Base-by-base conservation (phyloP, 2,888 invertebrate species). In the Sphinx pinastri region DNA sequence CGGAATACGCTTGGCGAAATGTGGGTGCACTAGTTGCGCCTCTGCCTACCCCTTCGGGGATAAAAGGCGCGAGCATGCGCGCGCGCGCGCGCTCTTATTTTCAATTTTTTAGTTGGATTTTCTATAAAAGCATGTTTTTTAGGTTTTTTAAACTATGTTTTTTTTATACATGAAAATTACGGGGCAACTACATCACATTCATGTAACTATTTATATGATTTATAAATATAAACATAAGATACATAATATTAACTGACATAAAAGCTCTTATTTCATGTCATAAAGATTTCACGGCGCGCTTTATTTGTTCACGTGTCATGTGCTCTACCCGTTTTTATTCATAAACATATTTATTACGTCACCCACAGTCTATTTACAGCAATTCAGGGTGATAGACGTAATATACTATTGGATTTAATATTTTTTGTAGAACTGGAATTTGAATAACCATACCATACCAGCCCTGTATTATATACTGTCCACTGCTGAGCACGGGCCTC, bases 201-300 rank as follows among this genome's bases (percentile, higher is more conserved):
- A 59, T 45, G 45, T 60, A 59, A 60, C 38, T 2, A 31, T 45
- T n/a, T 59, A 45, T 59, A 59, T 45, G 59, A 45, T 59, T 59
- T 60, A 4, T 60, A 45, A 38, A 38, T 45, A n/a, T 45, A 60
- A 45, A 45, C 45, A 60, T 59, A 38, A 68, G 25, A 25, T 58
- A 59, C 51, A 68, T 59, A 7, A 68, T 59, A 68, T 68, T 59
- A 59, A 16, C 31, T 59, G 59, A 31, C 58, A 38, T 59, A 59
- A 59, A 52, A 51, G 52, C 51, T 59, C 13, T 68, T 68, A 59
- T 57, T 59, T 31, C n/a, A 59, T 16, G n/a, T 47, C 58, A 68
- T 68, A 68, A 59, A 68, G 31, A 59, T 68, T 68, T 68, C 13
- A 68, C 59, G 59, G 59, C 68, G 8, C 31, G 25, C 59, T 68